Conservation (phyloP, 1,140 invertebrate genomes). For the Bombus sylvicola region DNA sequence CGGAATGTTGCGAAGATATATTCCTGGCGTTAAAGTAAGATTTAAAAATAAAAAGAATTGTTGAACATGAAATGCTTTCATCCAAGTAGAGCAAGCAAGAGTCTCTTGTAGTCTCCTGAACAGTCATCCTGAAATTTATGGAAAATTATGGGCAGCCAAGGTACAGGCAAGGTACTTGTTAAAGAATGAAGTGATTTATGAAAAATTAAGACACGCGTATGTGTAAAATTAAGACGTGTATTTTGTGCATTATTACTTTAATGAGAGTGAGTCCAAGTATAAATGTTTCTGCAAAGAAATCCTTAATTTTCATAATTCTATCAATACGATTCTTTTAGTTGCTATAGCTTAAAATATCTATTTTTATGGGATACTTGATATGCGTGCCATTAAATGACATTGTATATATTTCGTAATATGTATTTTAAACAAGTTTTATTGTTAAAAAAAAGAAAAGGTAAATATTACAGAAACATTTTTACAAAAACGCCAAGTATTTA, state of each 20-base stretch:
- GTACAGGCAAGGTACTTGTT: conserved; percentile 12
- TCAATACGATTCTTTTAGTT: not conserved
- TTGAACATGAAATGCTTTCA: conserved; percentile 78
- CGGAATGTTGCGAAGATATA: conserved; percentile 30
- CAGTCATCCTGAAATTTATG: conserved; percentile 91
- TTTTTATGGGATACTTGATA: not conserved
- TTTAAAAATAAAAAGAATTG: conserved; percentile 56
- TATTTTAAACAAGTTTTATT: not conserved
- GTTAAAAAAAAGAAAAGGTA: too few relatives aligned
- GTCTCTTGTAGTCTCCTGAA: conserved; percentile 95
- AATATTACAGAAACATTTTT: not conserved
- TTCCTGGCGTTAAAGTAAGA: conserved; percentile 48
- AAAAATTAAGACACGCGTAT: conserved; percentile 27
- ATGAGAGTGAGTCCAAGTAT: not conserved
- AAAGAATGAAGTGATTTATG: not conserved
- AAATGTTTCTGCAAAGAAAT: conserved; percentile 7
- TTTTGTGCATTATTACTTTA: not conserved
- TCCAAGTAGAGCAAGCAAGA: conserved; percentile 92
- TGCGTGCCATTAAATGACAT: not conserved
- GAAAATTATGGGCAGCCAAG: conserved; percentile 64
- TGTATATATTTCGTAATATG: not conserved
- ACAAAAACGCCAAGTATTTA: not conserved
- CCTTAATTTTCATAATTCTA: not conserved
- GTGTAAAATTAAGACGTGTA: conserved; percentile 30
- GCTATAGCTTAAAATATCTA: not conserved